Conservation (phyloP, 1,140 invertebrate species). For the Leptinotarsa defecta region DNA sequence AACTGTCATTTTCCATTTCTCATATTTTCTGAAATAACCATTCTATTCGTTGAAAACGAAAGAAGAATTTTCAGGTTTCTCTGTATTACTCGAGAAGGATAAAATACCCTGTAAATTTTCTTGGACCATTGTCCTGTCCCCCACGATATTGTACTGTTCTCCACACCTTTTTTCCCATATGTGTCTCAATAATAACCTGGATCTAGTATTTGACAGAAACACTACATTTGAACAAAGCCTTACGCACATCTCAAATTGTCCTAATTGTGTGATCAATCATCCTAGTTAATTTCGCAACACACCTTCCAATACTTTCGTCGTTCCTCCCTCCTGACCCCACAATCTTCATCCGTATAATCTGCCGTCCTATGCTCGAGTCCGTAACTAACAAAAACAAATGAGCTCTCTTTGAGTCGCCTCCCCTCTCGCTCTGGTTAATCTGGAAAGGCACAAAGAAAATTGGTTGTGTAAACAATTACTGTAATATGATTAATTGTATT, state of each 20-base stretch:
- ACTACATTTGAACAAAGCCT: not conserved
- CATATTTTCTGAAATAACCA: too few relatives aligned
- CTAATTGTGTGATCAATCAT: slow-evolving; percentile 2
- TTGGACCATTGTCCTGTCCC: too few relatives aligned
- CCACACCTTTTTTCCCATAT: too few relatives aligned
- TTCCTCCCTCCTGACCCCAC: slow-evolving; percentile 4
- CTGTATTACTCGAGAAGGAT: too few relatives aligned
- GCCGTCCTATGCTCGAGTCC: slow-evolving; percentile 31
- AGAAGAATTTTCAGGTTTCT: too few relatives aligned
- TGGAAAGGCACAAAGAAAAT: slow-evolving; percentile 39
- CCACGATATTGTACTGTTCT: too few relatives aligned
- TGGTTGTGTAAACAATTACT: slow-evolving; percentile 42
- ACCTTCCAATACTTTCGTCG: slow-evolving; percentile 10
- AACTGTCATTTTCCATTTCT: too few relatives aligned
- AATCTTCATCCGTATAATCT: slow-evolving; percentile 27
- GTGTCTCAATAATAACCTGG: too few relatives aligned
- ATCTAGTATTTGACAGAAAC: too few relatives aligned
- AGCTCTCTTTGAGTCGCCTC: slow-evolving; percentile 37
- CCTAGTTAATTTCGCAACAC: slow-evolving; percentile 8
- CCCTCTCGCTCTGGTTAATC: slow-evolving; percentile 32
- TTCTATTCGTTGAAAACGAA: too few relatives aligned
- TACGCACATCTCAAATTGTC: not conserved
- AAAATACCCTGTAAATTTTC: too few relatives aligned
- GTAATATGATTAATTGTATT: slow-evolving; percentile 42
- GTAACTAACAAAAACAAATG: slow-evolving; percentile 48